Conservation (phyloP, 2,113 vertebrate genomes). For the Pomatorhinus ruficollis region DNA sequence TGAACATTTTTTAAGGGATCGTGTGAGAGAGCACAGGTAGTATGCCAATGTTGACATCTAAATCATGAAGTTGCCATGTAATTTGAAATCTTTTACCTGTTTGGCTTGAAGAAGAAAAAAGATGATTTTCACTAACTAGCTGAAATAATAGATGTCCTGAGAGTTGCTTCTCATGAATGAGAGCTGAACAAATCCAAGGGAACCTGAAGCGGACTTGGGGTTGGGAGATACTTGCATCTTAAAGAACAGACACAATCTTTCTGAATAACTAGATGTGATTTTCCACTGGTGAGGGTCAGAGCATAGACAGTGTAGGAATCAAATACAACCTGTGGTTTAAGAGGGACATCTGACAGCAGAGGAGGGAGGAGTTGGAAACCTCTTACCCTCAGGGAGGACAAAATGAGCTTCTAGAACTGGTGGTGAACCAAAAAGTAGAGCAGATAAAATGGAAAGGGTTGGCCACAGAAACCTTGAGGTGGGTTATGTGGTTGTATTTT, state of each 20-base stretch:
- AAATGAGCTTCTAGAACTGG: neutral
- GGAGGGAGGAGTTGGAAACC: neutral
- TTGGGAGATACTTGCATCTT: neutral
- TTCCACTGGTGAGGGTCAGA: neutral
- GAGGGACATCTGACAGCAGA: neutral
- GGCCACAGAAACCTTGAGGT: neutral
- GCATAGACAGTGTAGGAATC: neutral
- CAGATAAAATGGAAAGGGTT: neutral
- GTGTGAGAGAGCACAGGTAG: neutral
- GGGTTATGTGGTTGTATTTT: neutral
- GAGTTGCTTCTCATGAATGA: neutral
- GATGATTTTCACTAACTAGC: neutral
- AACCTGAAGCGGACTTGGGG: neutral
- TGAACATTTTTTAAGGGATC: neutral
- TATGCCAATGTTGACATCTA: neutral
- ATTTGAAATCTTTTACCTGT: neutral
- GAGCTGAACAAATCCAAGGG: neutral
- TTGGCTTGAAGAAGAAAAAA: neutral
- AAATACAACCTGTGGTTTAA: neutral
- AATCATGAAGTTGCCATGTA: neutral
- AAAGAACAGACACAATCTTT: neutral
- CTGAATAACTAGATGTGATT: neutral
- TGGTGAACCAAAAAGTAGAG: neutral
- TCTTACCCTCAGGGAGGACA: neutral
- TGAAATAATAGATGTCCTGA: neutral